These are phyloP conservation scores for Eilema sororculum DNA, from an alignment of 2,888 invertebrate genomes.

Conservation along the genomic window DNA sequence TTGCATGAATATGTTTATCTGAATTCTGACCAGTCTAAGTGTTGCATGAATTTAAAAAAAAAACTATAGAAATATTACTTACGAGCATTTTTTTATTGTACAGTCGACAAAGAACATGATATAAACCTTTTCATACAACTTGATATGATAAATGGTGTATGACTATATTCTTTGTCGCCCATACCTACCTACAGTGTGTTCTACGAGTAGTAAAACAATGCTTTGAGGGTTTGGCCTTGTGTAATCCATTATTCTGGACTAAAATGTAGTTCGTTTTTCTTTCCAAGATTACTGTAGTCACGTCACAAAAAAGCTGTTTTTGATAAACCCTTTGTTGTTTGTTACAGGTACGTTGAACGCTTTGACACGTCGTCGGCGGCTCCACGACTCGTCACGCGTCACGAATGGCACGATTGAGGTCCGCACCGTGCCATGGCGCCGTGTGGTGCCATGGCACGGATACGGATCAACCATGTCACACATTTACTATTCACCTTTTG, in stretches of 20 bases:
- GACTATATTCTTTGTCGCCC: not conserved
- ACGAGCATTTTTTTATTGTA: too few relatives aligned
- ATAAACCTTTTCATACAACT: too few relatives aligned
- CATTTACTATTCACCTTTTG: not conserved
- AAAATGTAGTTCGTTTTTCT: too few relatives aligned
- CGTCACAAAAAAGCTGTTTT: not conserved
- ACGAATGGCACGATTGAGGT: slow-evolving; percentile 11
- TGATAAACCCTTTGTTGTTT: slow-evolving; percentile 6
- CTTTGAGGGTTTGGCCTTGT: not conserved
- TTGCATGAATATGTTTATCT: too few relatives aligned
- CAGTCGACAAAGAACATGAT: too few relatives aligned
- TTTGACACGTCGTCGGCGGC: not conserved
- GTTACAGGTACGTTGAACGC: slow-evolving; percentile 19
- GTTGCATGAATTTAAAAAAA: too few relatives aligned
- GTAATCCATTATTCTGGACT: not conserved
- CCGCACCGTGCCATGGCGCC: not conserved
- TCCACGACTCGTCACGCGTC: not conserved
- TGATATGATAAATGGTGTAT: too few relatives aligned
- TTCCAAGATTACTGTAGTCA: too few relatives aligned
- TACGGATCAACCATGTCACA: not conserved
- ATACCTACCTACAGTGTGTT: too few relatives aligned
- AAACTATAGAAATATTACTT: too few relatives aligned
- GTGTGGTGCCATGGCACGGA: not conserved
- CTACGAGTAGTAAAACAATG: too few relatives aligned
- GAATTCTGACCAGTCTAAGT: too few relatives aligned